Base-by-base conservation (phyloP, 2,888 invertebrate genomes). In the Timema podura region DNA sequence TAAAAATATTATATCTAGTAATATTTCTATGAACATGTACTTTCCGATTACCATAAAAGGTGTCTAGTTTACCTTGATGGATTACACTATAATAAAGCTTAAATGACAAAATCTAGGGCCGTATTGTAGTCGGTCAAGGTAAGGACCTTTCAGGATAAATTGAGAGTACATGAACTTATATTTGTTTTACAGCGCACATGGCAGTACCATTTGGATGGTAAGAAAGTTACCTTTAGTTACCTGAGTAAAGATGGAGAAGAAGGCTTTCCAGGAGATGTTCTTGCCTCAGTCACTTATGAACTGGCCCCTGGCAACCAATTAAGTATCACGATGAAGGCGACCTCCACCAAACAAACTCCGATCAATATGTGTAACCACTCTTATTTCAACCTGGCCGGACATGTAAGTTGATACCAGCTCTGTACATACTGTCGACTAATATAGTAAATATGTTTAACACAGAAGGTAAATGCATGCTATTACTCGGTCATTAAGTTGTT, bases 311-410 rank as follows among this genome's bases (percentile, higher is more conserved):
- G 90, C 74, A 92, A 95, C 78, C 87, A 88, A 72, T 83, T 98
- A 59, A 82, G 86, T 71, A 87, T 96, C 6, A 86, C 89, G 72
- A 93, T 92, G 85, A 87, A 84, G 74, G 93, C 93, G 16, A 87
- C 87, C 5, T 87, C 91, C 5, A 89, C 88, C 11, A 91, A 91
- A 78, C 86, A 92, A 0, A 96, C 96, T 0, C 88, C 91, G 13
- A 84, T 97, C 73, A 96, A 94, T 80, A 82, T 98, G 70, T 95
- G 95, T 66, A 93, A 92, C 80, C 91, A 96, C 78, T 88, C 92
- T 1, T 97, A 92, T 80, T 96, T 97, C 81, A 98, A 98, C 82
- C 85, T 98, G 54, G 93, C 90, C 66, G 96, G 96, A n/a, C 94
- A 96, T 82, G 90, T 90, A 77, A 82, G 86, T 80, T 68, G 57